These are phyloP conservation scores for Andrena chrysosceles DNA, from an alignment of 2,888 invertebrate genomes.

Conservation along the genomic window DNA sequence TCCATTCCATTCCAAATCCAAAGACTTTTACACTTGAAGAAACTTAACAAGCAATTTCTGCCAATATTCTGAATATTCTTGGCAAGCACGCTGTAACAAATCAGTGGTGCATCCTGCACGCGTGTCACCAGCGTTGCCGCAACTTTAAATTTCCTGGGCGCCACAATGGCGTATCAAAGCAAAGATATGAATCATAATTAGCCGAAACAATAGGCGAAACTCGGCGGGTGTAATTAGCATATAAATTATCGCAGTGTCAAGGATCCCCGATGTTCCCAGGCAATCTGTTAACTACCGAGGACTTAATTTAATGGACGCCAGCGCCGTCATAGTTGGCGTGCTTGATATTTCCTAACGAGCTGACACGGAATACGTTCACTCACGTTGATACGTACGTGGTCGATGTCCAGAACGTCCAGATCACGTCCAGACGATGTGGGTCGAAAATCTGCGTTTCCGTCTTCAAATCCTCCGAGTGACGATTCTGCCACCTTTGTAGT, in stretches of 20 bases:
- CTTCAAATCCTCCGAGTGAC: constrained; percentile 1
- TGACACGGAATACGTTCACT: constrained; percentile 37
- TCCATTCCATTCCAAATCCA: too few species aligned
- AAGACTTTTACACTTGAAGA: background rate
- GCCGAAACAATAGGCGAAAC: constrained; percentile 20
- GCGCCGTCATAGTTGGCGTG: constrained; percentile 42
- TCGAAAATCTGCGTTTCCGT: background rate
- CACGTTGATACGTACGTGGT: constrained; percentile 17
- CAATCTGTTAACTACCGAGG: constrained; percentile 50
- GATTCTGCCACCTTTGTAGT: background rate
- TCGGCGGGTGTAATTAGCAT: constrained; percentile 28
- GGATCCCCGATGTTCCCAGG: constrained; percentile 30
- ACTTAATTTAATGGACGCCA: constrained; percentile 56
- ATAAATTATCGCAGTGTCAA: constrained; percentile 33
- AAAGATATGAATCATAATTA: constrained; percentile 39
- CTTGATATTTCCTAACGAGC: constrained; percentile 62
- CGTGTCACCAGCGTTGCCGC: background rate
- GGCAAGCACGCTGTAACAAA: background rate
- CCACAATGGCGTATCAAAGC: background rate
- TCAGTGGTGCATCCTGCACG: background rate
- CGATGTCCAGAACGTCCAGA: constrained; percentile 10
- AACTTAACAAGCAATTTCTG: background rate
- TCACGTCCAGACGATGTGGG: constrained; percentile 23
- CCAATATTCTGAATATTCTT: too few species aligned
- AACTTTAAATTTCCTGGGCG: background rate